Conservation (phyloP, 2,797 vertebrate genomes). For the Knipowitschia caucasica region DNA sequence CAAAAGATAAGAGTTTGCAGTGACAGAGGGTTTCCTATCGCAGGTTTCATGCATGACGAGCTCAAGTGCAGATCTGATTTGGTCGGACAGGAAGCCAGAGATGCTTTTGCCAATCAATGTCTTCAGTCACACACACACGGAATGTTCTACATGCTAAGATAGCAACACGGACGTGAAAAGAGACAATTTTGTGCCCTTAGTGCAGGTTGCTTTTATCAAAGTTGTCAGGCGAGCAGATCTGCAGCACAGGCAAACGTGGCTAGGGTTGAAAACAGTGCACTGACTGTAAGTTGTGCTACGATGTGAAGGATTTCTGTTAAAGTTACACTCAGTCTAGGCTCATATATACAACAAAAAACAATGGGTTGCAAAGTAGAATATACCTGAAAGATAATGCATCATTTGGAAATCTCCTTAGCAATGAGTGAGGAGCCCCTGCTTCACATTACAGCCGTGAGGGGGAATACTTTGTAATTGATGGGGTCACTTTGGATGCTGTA, state of each 20-base stretch:
- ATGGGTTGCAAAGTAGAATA: too few species aligned
- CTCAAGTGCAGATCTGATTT: slow-evolving; percentile 62
- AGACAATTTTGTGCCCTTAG: slow-evolving; percentile 50
- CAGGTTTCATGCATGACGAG: slow-evolving; percentile 27
- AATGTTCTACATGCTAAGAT: slow-evolving; percentile 26
- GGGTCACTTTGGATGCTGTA: too few species aligned
- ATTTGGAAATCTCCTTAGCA: too few species aligned
- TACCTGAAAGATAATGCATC: too few species aligned
- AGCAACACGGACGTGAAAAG: slow-evolving; percentile 25
- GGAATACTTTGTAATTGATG: too few species aligned
- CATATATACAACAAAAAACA: too few species aligned
- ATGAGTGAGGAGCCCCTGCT: too few species aligned
- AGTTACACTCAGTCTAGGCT: slow-evolving; percentile 10
- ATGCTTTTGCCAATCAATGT: slow-evolving; percentile 57
- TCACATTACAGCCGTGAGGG: too few species aligned
- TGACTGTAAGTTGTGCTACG: slow-evolving; percentile 5
- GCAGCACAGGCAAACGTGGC: slow-evolving; percentile 52
- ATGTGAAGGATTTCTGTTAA: slow-evolving; percentile 14
- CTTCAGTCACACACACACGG: slow-evolving; percentile 33
- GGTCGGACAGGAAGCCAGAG: slow-evolving; percentile 45
- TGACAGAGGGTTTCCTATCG: slow-evolving; percentile 40
- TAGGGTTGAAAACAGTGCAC: slow-evolving; percentile 47
- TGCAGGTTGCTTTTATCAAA: slow-evolving; percentile 53
- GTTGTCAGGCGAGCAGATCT: slow-evolving; percentile 61
- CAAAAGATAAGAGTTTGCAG: slow-evolving; percentile 41